A percentile compares a stretch with the other conserved stretches of the same genome.
Evolutionary conservation across 2,797 vertebrate genomes (phyloP).

Genomic region (Sebastes variabilis): DNA sequence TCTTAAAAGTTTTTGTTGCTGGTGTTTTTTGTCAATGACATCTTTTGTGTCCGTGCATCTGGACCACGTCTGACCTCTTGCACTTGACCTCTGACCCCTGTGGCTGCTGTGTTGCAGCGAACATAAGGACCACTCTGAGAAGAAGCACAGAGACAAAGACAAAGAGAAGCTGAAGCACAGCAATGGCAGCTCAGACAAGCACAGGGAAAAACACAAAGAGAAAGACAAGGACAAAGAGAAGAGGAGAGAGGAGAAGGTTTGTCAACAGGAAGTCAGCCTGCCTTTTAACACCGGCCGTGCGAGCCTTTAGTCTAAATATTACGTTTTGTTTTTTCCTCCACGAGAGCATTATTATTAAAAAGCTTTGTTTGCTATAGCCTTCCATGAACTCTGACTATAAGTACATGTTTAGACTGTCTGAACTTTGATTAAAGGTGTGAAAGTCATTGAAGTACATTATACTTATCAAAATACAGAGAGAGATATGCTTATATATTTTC

Average conservation of each 20-base stretch:
- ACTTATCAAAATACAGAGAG: not conserved
- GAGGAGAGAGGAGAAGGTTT: conserved; percentile 92
- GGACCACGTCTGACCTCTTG: conserved; percentile 22
- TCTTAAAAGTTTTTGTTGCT: not conserved
- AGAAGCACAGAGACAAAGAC: conserved; percentile 94
- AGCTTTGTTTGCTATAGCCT: not conserved
- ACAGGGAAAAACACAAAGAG: conserved; percentile 85
- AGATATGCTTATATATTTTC: not conserved
- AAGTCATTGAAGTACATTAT: not conserved
- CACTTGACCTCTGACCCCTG: conserved; percentile 52
- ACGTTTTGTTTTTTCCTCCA: not conserved
- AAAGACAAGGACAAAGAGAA: conserved; percentile 88
- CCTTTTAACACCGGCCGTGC: not conserved
- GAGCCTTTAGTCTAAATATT: not conserved
- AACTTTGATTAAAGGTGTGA: not conserved
- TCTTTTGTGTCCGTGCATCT: conserved; percentile 16
- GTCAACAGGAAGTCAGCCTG: not conserved
- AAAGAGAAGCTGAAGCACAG: conserved; percentile 84
- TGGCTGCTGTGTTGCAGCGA: conserved; percentile 81
- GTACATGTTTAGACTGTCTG: not conserved
- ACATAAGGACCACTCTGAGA: conserved; percentile 94
- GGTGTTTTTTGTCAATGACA: not conserved
- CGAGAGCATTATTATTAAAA: not conserved
- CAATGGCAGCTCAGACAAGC: conserved; percentile 89
- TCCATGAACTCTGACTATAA: not conserved